A percentile compares a stretch with the other conserved stretches of the same genome.
Conservation (phyloP, 2,888 invertebrate genomes). For the Cephus spinipes region DNA sequence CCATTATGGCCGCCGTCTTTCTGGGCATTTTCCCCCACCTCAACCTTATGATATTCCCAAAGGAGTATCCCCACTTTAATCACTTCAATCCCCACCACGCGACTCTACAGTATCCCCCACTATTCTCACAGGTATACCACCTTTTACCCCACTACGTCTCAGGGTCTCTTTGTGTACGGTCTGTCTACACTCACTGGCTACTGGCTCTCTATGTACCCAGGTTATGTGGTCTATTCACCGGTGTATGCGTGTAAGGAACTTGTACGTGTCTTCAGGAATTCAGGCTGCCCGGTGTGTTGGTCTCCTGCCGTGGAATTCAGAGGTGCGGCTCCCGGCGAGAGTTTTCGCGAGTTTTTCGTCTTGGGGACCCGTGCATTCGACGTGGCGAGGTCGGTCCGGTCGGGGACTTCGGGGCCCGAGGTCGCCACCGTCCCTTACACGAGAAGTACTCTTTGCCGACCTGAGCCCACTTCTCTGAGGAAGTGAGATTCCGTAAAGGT, state of each 20-base stretch:
- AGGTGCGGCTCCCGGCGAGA: slow-evolving; percentile 49
- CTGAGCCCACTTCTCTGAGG: not conserved
- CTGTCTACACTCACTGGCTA: slow-evolving; percentile 13
- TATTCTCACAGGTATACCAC: not conserved
- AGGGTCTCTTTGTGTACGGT: not conserved
- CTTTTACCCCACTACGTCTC: not conserved
- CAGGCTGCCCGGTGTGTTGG: slow-evolving; percentile 34
- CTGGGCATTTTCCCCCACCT: slow-evolving; percentile 26
- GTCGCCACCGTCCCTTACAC: not conserved
- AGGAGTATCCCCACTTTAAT: not conserved
- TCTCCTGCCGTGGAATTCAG: slow-evolving; percentile 49
- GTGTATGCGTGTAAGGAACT: slow-evolving; percentile 5
- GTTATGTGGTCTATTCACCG: not conserved
- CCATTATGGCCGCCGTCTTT: slow-evolving; percentile 58
- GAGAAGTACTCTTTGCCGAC: not conserved
- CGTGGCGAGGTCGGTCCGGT: slow-evolving; percentile 7
- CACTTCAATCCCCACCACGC: not conserved
- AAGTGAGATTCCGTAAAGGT: not conserved
- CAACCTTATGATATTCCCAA: not conserved
- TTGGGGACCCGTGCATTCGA: slow-evolving; percentile 12
- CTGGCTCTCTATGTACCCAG: slow-evolving; percentile 9
- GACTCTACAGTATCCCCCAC: not conserved
- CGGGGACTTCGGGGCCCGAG: not conserved
- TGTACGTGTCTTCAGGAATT: slow-evolving; percentile 4
- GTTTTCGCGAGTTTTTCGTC: slow-evolving; percentile 33